Base-by-base conservation (phyloP, 2,797 vertebrate species). In the Bradypodion ventrale region DNA sequence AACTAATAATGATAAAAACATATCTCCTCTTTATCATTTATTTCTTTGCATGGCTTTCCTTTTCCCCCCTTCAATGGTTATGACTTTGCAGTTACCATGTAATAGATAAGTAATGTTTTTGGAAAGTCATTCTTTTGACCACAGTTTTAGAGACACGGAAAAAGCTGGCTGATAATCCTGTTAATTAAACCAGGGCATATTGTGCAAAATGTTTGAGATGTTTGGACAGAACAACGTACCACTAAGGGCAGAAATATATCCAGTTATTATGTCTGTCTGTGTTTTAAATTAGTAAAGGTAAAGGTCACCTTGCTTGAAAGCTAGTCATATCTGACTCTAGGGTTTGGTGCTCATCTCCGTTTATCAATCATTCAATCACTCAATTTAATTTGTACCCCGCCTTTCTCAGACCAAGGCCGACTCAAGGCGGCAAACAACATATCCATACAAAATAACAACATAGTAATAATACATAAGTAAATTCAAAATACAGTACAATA, bases 41-140 rank as follows among this genome's bases (percentile, higher is more conserved):
- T 35, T 62, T 60, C 66, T 15, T 78, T 70, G 15, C 40, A 27
- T 25, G 25, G 29, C 35, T 66, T 13, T 2, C 5, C 75, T 27
- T 75, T 56, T n/a, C 60, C 49, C 35, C 49, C 52, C n/a, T 23
- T 49, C 35, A 4, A 40, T 83, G 79, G 25, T 85, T 49, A 59
- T 83, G 46, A 74, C 49, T 83, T 65, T 82, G 16, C 49, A 74
- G 76, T 15, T 4, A 32, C 44, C 86, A 19, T 42, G 69, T 29
- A 1, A 25, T 65, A 82, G 83, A 80, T 44, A 84, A 60, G 83
- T 62, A 83, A 29, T 66, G 23, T 73, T 88, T 83, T 80, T 42
- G 19, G 12, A 5, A 86, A 32, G 21, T 32, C 1, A 21, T 60
- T 88, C 75, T 35, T 62, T 72, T 32, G 15, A 72, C 29, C 5